Base-by-base conservation (phyloP, 1,140 invertebrate genomes). In the Polyergus mexicanus region DNA sequence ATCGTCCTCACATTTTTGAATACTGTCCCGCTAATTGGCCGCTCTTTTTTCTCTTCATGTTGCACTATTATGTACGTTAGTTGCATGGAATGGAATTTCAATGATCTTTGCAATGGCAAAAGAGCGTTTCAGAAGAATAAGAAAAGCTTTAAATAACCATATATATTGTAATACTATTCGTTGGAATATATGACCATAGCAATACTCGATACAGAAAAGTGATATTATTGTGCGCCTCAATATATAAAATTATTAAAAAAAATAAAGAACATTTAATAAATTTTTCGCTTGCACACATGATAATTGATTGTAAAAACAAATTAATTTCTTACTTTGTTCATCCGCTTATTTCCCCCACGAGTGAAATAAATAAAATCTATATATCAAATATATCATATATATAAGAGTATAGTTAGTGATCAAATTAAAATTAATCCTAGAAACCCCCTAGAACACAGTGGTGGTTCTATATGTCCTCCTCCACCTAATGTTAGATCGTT, bases 1-100 rank as follows among this genome's bases (percentile, higher is more conserved):
- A 93, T 92, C 92, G 92, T 78, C 68, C 93, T 95, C 93, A 94
- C 92, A 92, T 93, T 90, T 93, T 94, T 94, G 87, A 85, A 86
- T 65, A 56, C 58, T 65, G 88, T 16, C 66, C 47, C 75, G 28
- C 74, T 74, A 86, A 71, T 47, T 41, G 60, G 62, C 74, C 74
- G 54, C 63, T 85, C 72, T 85, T 85, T 89, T 80, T 81, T 68
- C 85, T 88, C 38, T 85, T 19, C 80, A 71, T 89, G 56, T 87
- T 78, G 78, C 74, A 63, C 38, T 83, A 77, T 80, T 77, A 74
- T 54, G 51, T 35, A 75, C n/a, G n/a, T 78, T 84, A 89, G 66
- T 74, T 54, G 54, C 58, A 62, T 71, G 66, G 28, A 87, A 86
- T 51, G 35, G 32, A 71, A 85, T 54, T 76, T 63, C 16, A 86